A percentile compares a stretch with the other conserved stretches of the same genome.
Conservation (phyloP, 1,140 invertebrate genomes). For the Galleria mellonella region DNA sequence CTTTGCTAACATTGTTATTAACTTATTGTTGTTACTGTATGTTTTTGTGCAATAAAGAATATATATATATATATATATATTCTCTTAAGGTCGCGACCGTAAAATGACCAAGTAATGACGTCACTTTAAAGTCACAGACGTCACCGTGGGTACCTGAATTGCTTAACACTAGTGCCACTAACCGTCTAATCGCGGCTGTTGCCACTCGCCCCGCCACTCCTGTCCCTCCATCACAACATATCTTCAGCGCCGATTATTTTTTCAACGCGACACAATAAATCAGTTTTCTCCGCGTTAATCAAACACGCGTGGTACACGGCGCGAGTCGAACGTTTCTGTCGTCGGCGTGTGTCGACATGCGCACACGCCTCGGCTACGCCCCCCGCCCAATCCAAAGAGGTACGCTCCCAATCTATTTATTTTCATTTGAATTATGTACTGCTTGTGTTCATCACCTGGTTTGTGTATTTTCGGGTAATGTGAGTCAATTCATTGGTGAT, state of each 20-base stretch:
- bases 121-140: no score
- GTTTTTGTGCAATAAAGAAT: no score
- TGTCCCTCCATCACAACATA: slow-evolving; percentile 61
- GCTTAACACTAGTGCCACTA: slow-evolving; percentile 21
- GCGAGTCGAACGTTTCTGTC: slow-evolving; percentile 63
- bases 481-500: no score
- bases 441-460: not conserved
- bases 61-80: no score
- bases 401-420: slow-evolving; percentile 26
- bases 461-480: no score
- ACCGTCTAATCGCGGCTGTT: slow-evolving; percentile 60
- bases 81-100: no score
- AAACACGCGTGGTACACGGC: slow-evolving; percentile 46
- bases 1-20: no score
- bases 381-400: slow-evolving; percentile 28
- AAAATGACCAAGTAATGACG: no score
- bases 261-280: slow-evolving; percentile 69
- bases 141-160: no score
- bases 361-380: slow-evolving; percentile 34
- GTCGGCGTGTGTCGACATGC: slow-evolving; percentile 37
- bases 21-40: no score
- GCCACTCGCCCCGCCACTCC: slow-evolving; percentile 64
- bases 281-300: slow-evolving; percentile 62
- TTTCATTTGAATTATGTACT: slow-evolving; percentile 37
- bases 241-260: slow-evolving; percentile 58